These are phyloP conservation scores for Motacilla tschutschensis DNA, from an alignment of 2,113 vertebrate genomes.

Conservation along the genomic window DNA sequence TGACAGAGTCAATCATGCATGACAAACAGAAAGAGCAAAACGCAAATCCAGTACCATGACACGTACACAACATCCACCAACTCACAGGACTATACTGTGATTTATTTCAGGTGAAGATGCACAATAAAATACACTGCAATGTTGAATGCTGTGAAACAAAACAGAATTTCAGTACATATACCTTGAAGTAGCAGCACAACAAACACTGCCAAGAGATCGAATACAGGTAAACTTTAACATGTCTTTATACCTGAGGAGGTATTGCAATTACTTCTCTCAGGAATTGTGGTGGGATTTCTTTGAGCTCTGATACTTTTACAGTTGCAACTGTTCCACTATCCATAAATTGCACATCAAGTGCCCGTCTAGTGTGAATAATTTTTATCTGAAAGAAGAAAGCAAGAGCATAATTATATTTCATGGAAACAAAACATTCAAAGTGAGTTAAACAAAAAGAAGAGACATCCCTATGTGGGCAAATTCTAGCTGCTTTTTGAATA, in stretches of 20 bases:
- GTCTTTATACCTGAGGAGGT: constrained; percentile 84
- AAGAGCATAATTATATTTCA: neutral
- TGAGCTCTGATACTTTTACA: constrained; percentile 87
- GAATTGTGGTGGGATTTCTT: constrained; percentile 84
- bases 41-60: neutral
- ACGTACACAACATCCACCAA: neutral
- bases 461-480: neutral
- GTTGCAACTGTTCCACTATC: constrained; percentile 85
- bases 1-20: neutral
- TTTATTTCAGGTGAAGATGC: neutral
- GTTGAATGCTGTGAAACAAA: neutral
- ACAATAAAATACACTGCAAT: neutral
- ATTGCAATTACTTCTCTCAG: constrained; percentile 80
- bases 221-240: neutral
- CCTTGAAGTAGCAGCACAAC: neutral
- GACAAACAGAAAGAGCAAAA: neutral
- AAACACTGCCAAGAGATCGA: neutral
- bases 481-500: neutral
- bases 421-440: neutral
- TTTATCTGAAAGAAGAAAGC: constrained; percentile 77
- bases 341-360: constrained; percentile 86
- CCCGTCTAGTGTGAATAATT: constrained; percentile 81
- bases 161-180: neutral
- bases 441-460: neutral
- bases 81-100: neutral